Evolutionary conservation across 2,797 vertebrate genomes (phyloP).

Genomic region (Onychomys arenicola): DNA sequence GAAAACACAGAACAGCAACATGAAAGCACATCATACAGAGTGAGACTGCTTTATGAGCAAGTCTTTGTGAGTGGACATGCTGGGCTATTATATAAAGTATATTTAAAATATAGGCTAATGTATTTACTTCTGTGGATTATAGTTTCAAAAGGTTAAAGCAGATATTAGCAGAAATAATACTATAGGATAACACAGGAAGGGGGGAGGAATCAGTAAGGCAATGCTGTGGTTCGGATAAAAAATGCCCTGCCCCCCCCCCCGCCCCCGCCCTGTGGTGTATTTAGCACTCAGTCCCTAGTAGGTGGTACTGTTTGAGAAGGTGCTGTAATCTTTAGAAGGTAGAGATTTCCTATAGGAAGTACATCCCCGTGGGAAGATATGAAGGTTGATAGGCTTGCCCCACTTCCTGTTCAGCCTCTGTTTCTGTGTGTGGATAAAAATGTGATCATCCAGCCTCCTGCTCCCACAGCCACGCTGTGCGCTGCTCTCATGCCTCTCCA

Average conservation of each 20-base stretch:
- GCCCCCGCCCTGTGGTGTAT: no score
- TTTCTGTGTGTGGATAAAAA: neutral
- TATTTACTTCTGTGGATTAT: neutral
- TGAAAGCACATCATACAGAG: neutral
- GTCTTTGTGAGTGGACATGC: neutral
- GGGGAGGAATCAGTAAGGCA: neutral
- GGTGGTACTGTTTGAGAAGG: neutral
- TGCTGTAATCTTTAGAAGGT: neutral
- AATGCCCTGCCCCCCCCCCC: neutral
- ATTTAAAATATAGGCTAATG: neutral
- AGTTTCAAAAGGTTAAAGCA: neutral
- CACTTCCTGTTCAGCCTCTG: neutral
- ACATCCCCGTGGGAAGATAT: neutral
- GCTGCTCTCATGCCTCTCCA: neutral
- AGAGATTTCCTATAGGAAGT: neutral
- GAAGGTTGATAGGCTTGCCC: neutral
- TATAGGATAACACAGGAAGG: neutral
- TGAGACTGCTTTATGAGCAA: neutral
- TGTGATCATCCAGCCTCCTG: neutral
- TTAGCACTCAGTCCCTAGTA: neutral
- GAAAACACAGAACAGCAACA: neutral
- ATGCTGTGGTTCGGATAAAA: no score
- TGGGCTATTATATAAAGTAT: neutral
- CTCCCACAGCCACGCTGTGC: neutral
- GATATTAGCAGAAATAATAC: neutral